A percentile compares a stretch with the other conserved stretches of the same genome.
Evolutionary conservation across 2,113 vertebrate genomes (phyloP).

Genomic region (Oncorhynchus keta): DNA sequence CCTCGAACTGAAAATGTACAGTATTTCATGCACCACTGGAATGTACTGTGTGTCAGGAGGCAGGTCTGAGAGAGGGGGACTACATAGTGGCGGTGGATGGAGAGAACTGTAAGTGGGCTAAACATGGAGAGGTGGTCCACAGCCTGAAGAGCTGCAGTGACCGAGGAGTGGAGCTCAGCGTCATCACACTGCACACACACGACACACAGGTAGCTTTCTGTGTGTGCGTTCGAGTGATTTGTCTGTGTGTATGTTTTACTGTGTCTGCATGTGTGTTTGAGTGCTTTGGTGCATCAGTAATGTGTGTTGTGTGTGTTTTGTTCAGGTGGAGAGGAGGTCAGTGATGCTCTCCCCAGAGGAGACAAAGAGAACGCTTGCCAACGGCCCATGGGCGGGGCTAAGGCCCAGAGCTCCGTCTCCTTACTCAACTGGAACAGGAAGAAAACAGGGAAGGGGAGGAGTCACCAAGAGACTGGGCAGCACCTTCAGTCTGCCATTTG

Average conservation of each 20-base stretch:
- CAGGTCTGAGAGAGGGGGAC: constrained; percentile 84
- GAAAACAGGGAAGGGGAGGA: constrained; percentile 70
- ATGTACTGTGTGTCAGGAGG: constrained; percentile 68
- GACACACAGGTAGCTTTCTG: constrained; percentile 20
- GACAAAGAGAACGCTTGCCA: constrained; percentile 74
- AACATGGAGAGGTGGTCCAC: constrained; percentile 83
- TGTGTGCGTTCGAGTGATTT: too few relatives aligned
- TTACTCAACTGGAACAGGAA: constrained; percentile 82
- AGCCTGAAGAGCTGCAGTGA: constrained; percentile 74
- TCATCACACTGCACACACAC: constrained; percentile 76
- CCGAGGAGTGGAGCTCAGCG: constrained; percentile 72
- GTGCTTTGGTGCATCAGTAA: background rate
- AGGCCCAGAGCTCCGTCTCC: constrained; percentile 70
- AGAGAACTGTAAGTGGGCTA: constrained; percentile 85
- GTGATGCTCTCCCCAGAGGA: constrained; percentile 48
- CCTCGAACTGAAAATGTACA: too few relatives aligned
- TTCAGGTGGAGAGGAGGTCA: constrained; percentile 62
- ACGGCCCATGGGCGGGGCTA: constrained; percentile 54
- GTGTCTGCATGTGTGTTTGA: background rate
- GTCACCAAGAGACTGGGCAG: constrained; percentile 66
- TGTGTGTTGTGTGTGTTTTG: background rate
- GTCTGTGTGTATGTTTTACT: background rate
- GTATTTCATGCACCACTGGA: too few relatives aligned
- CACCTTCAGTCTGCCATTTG: constrained; percentile 71
- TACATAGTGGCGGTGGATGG: constrained; percentile 85